These are phyloP conservation scores for Melanotaenia parkinsoni DNA, from an alignment of 2,797 vertebrate genomes.

Conservation along the genomic window DNA sequence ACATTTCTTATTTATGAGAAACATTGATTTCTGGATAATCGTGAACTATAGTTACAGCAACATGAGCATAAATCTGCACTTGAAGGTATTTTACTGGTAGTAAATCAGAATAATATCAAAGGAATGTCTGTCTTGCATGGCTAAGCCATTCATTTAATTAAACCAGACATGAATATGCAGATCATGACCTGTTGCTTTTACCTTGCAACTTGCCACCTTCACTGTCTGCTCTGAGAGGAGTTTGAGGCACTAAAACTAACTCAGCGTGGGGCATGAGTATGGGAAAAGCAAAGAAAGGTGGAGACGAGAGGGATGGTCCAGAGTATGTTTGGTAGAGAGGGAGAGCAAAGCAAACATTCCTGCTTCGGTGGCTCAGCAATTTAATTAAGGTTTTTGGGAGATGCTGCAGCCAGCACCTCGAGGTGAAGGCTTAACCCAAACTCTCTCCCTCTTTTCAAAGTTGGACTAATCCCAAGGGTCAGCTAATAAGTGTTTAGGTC, in stretches of 20 bases:
- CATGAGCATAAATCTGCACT: not conserved
- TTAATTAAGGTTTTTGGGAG: slow-evolving; percentile 88
- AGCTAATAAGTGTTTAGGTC: slow-evolving; percentile 82
- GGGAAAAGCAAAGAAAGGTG: slow-evolving; percentile 81
- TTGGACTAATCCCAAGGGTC: slow-evolving; percentile 80
- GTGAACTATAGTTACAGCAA: not conserved
- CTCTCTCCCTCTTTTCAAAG: slow-evolving; percentile 41
- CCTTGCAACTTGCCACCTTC: slow-evolving; percentile 6
- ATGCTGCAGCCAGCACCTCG: slow-evolving; percentile 69
- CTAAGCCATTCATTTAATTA: slow-evolving; percentile 9
- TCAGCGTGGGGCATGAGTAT: slow-evolving; percentile 41
- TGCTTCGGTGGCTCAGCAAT: slow-evolving; percentile 89
- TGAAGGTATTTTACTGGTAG: not conserved
- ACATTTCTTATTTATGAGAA: not conserved
- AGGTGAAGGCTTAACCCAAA: slow-evolving; percentile 75
- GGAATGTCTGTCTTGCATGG: not conserved
- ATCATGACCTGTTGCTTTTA: not conserved
- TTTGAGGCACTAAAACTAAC: slow-evolving; percentile 18
- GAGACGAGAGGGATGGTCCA: slow-evolving; percentile 51
- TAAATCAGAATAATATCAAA: not conserved
- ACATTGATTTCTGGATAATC: no score
- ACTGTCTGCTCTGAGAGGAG: not conserved
- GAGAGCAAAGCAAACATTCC: slow-evolving; percentile 87
- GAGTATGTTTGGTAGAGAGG: slow-evolving; percentile 24
- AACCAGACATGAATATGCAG: not conserved